A percentile compares a stretch with the other conserved stretches of the same genome.
Evolutionary conservation across 2,888 invertebrate genomes (phyloP).

Genomic region (Epistrophe eligans): DNA sequence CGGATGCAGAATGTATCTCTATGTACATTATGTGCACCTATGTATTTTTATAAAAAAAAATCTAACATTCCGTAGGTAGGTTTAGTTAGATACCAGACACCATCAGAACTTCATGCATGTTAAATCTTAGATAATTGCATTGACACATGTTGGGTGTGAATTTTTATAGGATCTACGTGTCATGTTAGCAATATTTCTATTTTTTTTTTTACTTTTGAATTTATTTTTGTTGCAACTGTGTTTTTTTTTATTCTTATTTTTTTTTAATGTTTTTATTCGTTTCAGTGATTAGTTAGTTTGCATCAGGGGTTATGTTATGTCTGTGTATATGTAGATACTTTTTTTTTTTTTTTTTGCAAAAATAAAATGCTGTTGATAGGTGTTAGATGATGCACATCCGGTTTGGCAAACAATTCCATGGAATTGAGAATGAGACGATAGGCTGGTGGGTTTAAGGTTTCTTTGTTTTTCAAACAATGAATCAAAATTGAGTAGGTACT

Average conservation of each 20-base stretch:
- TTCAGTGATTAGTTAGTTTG: slow-evolving; percentile 45
- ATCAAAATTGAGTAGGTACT: not conserved
- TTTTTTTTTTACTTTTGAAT: slow-evolving; percentile 13
- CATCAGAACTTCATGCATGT: slow-evolving; percentile 24
- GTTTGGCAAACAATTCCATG: slow-evolving; percentile 47
- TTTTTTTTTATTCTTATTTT: slow-evolving; percentile 18
- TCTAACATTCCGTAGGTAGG: slow-evolving; percentile 28
- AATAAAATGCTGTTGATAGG: slow-evolving; percentile 58
- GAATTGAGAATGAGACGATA: slow-evolving; percentile 60
- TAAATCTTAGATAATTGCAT: slow-evolving; percentile 72
- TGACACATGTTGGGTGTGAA: slow-evolving; percentile 70
- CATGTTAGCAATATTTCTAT: slow-evolving; percentile 60
- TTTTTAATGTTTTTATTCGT: slow-evolving; percentile 19
- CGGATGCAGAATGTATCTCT: slow-evolving; percentile 5
- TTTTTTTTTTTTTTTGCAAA: slow-evolving; percentile 14
- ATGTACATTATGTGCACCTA: not conserved
- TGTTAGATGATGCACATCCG: slow-evolving; percentile 74
- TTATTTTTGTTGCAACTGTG: slow-evolving; percentile 20
- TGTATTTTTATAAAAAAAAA: not conserved
- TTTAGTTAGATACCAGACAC: slow-evolving; percentile 28
- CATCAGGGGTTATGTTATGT: slow-evolving; percentile 21
- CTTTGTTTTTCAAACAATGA: not conserved
- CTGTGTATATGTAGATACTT: not conserved
- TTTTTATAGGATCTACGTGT: slow-evolving; percentile 70
- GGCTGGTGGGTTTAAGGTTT: slow-evolving; percentile 33